Evolutionary conservation across 2,797 vertebrate genomes (phyloP), one percentile per base, ranked within the genome.

Genomic region (Pempheris klunzingeri): DNA sequence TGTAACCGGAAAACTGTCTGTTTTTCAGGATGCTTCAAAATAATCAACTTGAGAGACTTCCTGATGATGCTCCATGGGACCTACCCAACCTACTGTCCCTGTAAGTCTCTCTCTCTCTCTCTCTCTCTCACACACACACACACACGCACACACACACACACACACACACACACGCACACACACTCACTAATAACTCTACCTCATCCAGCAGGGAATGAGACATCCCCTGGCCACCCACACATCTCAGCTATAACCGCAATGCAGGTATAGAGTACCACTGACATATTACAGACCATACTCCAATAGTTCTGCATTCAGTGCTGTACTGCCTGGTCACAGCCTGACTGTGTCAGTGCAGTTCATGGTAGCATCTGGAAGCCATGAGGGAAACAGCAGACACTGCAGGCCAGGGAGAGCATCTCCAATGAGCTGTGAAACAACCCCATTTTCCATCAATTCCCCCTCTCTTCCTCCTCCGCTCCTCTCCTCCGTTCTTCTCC

Each of bases 11-110:
- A 0, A 49, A 74, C 43, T 54, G 26, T 71, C 24, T 90, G 63
- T 41, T 38, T 86, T 86, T 58, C 81, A 99, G 98, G 93, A 99
- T 99, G 98, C 92, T 99, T 58, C 98, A 99, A 92, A 97, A 98
- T 89, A 99, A 99, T 92, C 97, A 96, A 75, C 93, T 99, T 82
- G 96, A 95, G 86, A 88, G 93, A 76, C 93, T 99, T 90, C 96
- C 97, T 20, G 95, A 95, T 52, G 97, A 98, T 90, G 95, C 96
- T 50, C 94, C 96, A 80, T 96, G 97, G 96, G 96, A 97, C 86
- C 95, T 99, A 81, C 97, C 96, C 75, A 98, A 96, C 88, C 96
- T 99, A 64, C 95, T 97, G 76, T 99, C 98, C 67, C 93, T 99
- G 98, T 99, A 95, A 98, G 98, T 97, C 47, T 54, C 26, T 15